Conservation (phyloP, 2,888 invertebrate species). For the Laothoe populi region DNA sequence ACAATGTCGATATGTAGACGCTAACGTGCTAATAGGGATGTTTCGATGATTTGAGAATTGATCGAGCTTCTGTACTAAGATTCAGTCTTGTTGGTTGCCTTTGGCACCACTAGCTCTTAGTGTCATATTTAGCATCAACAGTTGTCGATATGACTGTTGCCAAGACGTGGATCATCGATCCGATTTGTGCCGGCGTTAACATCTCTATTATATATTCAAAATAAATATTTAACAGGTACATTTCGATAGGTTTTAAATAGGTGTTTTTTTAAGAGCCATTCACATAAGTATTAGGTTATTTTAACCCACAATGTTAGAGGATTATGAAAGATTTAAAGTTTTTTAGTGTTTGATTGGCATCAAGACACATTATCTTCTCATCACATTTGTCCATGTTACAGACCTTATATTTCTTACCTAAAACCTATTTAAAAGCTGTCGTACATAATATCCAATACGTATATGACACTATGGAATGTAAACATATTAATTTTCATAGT, state of each 20-base stretch:
- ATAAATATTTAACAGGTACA: slow-evolving; percentile 3
- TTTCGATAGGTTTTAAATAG: slow-evolving; percentile 3
- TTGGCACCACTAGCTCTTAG: slow-evolving; percentile 13
- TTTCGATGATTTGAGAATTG: slow-evolving; percentile 19
- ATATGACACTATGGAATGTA: slow-evolving; percentile 76
- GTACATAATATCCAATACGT: slow-evolving; percentile 21
- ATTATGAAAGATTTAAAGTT: background rate
- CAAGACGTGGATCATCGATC: background rate
- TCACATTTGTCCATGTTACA: background rate
- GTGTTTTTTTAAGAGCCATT: background rate
- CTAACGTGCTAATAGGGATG: slow-evolving; percentile 12
- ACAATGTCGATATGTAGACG: slow-evolving; percentile 8
- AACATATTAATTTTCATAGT: slow-evolving; percentile 80
- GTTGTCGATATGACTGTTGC: slow-evolving; percentile 9
- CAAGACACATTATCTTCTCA: too few relatives aligned
- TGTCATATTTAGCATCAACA: background rate
- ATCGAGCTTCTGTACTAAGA: slow-evolving; percentile 9
- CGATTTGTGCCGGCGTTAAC: background rate
- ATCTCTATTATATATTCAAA: slow-evolving; percentile 1
- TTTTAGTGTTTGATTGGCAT: too few relatives aligned
- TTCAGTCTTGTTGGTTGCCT: slow-evolving; percentile 21
- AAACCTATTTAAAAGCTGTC: slow-evolving; percentile 23
- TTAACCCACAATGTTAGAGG: background rate
- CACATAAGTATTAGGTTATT: too few relatives aligned
- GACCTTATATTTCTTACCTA: too few relatives aligned